These are phyloP conservation scores for Camelus dromedarius DNA, from an alignment of 2,113 vertebrate species.

Conservation along the genomic window DNA sequence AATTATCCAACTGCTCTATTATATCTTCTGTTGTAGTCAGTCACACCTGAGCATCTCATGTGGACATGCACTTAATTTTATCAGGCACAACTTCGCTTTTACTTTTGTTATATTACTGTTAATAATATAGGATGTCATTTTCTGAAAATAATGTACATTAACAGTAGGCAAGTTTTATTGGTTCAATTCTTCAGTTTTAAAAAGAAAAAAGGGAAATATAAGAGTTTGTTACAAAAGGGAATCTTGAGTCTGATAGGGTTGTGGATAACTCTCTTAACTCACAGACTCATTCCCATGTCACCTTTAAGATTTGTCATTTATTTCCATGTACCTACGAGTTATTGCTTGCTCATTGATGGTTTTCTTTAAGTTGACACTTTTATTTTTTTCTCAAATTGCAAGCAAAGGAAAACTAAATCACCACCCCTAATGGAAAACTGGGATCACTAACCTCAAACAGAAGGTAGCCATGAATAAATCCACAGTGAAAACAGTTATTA, in stretches of 20 bases:
- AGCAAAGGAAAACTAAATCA: not conserved
- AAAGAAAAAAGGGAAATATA: not conserved
- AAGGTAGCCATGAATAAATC: not conserved
- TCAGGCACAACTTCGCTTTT: not conserved
- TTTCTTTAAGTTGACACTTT: not conserved
- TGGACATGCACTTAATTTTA: not conserved
- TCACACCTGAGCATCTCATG: not conserved
- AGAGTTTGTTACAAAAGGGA: constrained; percentile 11
- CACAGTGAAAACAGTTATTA: not conserved
- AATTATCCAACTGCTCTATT: not conserved
- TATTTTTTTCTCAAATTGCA: not conserved
- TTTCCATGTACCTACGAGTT: not conserved
- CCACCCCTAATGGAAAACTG: not conserved
- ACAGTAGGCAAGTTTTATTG: not conserved
- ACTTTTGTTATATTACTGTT: not conserved
- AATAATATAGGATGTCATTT: not conserved
- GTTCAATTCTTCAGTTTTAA: constrained; percentile 2
- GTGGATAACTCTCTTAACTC: not conserved
- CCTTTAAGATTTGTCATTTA: not conserved
- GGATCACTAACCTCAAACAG: not conserved
- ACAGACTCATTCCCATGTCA: not conserved
- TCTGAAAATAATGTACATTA: not conserved
- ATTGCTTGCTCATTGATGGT: not conserved
- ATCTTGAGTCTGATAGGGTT: not conserved
- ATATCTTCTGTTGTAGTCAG: not conserved